These are phyloP conservation scores for Drosophila bunnanda DNA, from an alignment of 2,888 invertebrate genomes.

Conservation along the genomic window DNA sequence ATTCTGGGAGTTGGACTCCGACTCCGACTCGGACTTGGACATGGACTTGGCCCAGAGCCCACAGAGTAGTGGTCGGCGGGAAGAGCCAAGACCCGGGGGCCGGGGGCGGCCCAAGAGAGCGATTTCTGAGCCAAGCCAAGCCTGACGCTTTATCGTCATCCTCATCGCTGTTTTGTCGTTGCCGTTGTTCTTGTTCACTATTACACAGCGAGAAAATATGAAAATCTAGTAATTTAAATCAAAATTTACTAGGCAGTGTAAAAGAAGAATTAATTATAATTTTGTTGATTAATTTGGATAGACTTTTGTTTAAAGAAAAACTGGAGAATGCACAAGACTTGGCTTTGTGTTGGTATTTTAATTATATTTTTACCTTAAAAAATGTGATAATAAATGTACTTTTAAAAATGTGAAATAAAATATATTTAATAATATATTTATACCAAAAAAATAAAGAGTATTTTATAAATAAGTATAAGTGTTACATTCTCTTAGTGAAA, in stretches of 20 bases:
- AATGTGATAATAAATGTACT: neutral
- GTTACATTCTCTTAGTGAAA: neutral
- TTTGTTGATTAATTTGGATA: neutral
- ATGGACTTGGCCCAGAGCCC: constrained; percentile 20
- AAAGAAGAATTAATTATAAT: neutral
- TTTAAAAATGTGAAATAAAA: neutral
- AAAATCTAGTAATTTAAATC: neutral
- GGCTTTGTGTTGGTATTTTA: neutral
- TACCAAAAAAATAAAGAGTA: too few species aligned
- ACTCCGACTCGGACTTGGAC: constrained; percentile 10
- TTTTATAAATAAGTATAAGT: too few species aligned
- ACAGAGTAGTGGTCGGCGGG: neutral
- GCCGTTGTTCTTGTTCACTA: neutral
- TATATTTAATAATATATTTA: neutral
- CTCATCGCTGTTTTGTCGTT: constrained; percentile 29
- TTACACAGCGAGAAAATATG: constrained; percentile 1
- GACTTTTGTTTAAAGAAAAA: neutral
- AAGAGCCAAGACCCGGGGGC: constrained; percentile 6
- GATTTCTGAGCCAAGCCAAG: constrained; percentile 20
- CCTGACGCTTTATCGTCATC: constrained; percentile 48
- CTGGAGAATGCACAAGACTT: neutral
- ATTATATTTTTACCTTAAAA: neutral
- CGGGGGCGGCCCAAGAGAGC: constrained; percentile 10
- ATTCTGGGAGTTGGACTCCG: constrained; percentile 12
- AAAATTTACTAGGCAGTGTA: neutral